Evolutionary conservation across 1,140 invertebrate species (phyloP).

Genomic region (Drosophila burlai): DNA sequence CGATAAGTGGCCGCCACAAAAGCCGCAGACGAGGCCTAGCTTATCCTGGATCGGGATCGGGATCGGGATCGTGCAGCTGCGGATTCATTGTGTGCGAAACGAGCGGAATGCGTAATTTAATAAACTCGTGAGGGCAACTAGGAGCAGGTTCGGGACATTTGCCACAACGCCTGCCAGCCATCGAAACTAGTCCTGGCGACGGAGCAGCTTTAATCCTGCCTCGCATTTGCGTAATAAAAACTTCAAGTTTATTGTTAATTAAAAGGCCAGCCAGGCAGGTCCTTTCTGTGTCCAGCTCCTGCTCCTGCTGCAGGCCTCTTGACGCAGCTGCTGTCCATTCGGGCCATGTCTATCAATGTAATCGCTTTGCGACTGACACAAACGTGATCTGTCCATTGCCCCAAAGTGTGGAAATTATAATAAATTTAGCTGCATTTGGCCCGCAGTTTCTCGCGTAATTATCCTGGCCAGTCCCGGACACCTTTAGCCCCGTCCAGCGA

Average conservation of each 20-base stretch:
- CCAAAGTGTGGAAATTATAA: constrained; percentile 81
- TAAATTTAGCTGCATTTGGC: constrained; percentile 70
- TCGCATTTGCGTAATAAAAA: constrained; percentile 68
- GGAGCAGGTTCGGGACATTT: constrained; percentile 44
- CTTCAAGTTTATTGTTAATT: constrained; percentile 81
- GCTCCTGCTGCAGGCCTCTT: constrained; percentile 30
- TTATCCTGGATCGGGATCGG: constrained; percentile 42
- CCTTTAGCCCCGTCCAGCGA: constrained; percentile 4
- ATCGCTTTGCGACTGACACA: constrained; percentile 64
- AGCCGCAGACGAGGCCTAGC: constrained; percentile 48
- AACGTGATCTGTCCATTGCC: constrained; percentile 44
- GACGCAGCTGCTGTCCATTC: constrained; percentile 34
- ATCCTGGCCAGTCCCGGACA: constrained; percentile 52
- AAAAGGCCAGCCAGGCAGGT: constrained; percentile 57
- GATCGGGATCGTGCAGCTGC: constrained; percentile 20
- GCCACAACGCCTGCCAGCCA: constrained; percentile 62
- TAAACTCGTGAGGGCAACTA: constrained; percentile 53
- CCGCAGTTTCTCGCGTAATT: constrained; percentile 68
- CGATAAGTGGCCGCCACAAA: constrained; percentile 71
- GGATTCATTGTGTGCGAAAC: constrained; percentile 72
- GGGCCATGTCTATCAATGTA: constrained; percentile 71
- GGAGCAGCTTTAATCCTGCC: constrained; percentile 45
- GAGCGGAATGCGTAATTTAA: constrained; percentile 79
- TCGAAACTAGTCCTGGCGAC: constrained; percentile 48
- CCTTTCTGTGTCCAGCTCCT: neutral